These are phyloP conservation scores for Anolis carolinensis DNA, from an alignment of 2,113 vertebrate species.

Conservation along the genomic window DNA sequence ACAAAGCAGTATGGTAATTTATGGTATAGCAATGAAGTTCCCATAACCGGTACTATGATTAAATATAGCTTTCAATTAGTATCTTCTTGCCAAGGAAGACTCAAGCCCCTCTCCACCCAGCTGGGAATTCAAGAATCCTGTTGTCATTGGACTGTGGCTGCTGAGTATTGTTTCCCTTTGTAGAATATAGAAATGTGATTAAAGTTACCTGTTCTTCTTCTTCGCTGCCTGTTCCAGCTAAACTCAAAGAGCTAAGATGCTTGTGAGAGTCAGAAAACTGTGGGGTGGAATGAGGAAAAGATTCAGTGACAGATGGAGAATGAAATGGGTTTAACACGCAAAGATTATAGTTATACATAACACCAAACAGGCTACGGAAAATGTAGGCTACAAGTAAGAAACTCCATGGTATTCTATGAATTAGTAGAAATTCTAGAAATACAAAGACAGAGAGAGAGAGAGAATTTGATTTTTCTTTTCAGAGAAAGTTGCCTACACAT, in stretches of 20 bases:
- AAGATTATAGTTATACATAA: slow-evolving; percentile 46
- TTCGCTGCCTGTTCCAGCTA: slow-evolving; percentile 77
- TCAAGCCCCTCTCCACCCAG: not conserved
- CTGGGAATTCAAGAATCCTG: not conserved
- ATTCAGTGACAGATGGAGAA: slow-evolving; percentile 59
- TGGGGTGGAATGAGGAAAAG: slow-evolving; percentile 62
- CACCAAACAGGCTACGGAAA: slow-evolving; percentile 40
- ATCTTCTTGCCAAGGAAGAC: not conserved
- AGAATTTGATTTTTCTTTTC: not conserved
- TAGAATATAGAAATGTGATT: slow-evolving; percentile 30
- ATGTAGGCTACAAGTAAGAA: not conserved
- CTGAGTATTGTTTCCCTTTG: not conserved
- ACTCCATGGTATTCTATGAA: slow-evolving; percentile 39
- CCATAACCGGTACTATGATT: not conserved
- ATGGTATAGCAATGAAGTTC: slow-evolving; percentile 6
- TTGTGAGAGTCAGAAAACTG: slow-evolving; percentile 71
- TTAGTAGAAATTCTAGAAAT: slow-evolving; percentile 53
- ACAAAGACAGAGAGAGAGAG: slow-evolving; percentile 7
- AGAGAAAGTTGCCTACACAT: slow-evolving; percentile 27
- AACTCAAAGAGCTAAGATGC: slow-evolving; percentile 74
- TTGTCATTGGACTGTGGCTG: not conserved
- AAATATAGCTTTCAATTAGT: not conserved
- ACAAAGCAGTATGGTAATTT: slow-evolving; percentile 12
- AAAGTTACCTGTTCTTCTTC: slow-evolving; percentile 79
- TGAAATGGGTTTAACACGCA: slow-evolving; percentile 31